These are phyloP conservation scores for Acanthopleura granulata DNA, from an alignment of 2,888 invertebrate genomes.

Conservation along the genomic window DNA sequence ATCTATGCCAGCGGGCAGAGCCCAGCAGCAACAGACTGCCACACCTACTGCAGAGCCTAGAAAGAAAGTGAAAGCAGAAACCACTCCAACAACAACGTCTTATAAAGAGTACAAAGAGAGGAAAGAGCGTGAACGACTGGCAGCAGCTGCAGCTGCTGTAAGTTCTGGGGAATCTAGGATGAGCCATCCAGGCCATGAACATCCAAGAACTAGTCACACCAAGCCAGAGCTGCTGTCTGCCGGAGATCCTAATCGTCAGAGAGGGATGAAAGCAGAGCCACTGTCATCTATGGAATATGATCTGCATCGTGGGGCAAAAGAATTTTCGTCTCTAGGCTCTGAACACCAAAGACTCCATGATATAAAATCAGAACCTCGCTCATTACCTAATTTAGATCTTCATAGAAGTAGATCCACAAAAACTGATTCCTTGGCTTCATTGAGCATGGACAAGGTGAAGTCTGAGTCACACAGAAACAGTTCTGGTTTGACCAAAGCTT, in stretches of 20 bases:
- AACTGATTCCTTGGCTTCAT: background rate
- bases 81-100: background rate
- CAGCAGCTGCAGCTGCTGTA: background rate
- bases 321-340: background rate
- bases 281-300: background rate
- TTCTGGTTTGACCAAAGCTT: background rate
- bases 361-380: background rate
- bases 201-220: background rate
- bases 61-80: slow-evolving; percentile 7
- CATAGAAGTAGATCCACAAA: background rate
- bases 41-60: background rate
- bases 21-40: background rate
- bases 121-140: slow-evolving; percentile 18
- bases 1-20: background rate
- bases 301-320: background rate
- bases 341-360: background rate
- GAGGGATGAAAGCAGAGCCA: background rate
- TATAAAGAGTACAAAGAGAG: slow-evolving; percentile 23
- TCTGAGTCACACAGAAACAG: background rate
- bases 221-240: background rate
- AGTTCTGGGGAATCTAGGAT: background rate
- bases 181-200: background rate
- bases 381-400: background rate
- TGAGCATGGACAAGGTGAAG: background rate
- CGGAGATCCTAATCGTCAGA: too few species aligned